Percentiles rank a stretch among this genome's conserved stretches.
Evolutionary conservation across 2,888 invertebrate species (phyloP).

Genomic region (Drosophila algonquin): DNA sequence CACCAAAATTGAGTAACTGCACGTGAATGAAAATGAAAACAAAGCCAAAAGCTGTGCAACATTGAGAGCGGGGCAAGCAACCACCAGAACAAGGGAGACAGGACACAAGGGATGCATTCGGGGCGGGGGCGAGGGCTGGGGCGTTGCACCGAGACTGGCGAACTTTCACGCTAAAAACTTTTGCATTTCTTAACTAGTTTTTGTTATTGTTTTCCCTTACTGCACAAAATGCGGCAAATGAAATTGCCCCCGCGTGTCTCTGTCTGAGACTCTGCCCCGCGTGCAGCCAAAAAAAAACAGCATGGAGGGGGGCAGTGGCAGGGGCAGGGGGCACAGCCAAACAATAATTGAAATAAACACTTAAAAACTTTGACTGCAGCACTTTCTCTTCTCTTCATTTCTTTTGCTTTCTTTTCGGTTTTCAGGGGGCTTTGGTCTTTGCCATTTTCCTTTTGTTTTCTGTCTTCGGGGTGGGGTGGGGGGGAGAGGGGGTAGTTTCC

Average conservation of each 20-base stretch:
- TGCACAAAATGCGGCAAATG: slow-evolving; percentile 76
- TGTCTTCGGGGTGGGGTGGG: slow-evolving; percentile 12
- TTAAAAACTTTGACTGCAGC: slow-evolving; percentile 71
- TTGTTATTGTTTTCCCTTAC: slow-evolving; percentile 68
- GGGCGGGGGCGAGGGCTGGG: slow-evolving; percentile 6
- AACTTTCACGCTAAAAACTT: slow-evolving; percentile 79
- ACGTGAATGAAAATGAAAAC: slow-evolving; percentile 78
- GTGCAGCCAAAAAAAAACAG: slow-evolving; percentile 21
- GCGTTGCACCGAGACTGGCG: slow-evolving; percentile 23
- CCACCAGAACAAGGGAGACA: slow-evolving; percentile 3
- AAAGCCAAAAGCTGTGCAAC: slow-evolving; percentile 50
- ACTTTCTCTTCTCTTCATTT: slow-evolving; percentile 29
- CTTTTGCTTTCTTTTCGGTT: slow-evolving; percentile 11
- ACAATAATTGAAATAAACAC: slow-evolving; percentile 81
- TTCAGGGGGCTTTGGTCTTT: slow-evolving; percentile 10
- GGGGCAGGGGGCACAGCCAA: slow-evolving; percentile 49
- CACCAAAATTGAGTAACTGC: slow-evolving; percentile 76
- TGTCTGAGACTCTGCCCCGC: not conserved
- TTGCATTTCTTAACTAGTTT: slow-evolving; percentile 80
- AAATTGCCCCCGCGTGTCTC: slow-evolving; percentile 65
- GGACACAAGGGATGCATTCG: slow-evolving; percentile 11
- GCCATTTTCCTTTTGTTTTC: slow-evolving; percentile 18
- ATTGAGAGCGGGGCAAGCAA: not conserved
- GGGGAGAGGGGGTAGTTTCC: not conserved
- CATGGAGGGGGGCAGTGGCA: not conserved